Conservation (phyloP, 2,113 vertebrate species). For the Psophia crepitans region DNA sequence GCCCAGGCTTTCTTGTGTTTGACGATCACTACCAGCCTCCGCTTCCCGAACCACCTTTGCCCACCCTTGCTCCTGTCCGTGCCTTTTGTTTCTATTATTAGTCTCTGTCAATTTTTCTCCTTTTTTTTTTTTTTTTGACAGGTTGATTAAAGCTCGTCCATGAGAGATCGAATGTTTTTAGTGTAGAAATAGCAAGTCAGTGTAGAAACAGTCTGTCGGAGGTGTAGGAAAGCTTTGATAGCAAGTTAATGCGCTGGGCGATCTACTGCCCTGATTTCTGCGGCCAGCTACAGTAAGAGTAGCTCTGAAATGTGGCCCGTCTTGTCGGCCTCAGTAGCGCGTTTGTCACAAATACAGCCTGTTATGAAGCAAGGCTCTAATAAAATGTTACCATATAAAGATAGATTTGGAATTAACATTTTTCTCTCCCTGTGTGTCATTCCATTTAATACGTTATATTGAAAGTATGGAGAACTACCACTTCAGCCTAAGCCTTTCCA, state of each 20-base stretch:
- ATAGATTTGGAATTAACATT: neutral
- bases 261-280: conserved; percentile 56
- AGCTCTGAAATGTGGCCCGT: conserved; percentile 19
- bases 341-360: conserved; percentile 11
- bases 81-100: neutral
- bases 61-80: neutral
- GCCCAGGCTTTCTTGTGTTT: neutral
- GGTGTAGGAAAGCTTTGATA: conserved; percentile 44
- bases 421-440: neutral
- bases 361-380: neutral
- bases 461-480: neutral
- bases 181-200: neutral
- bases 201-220: neutral
- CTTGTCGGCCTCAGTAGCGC: neutral
- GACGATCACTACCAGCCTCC: fast-evolving
- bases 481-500: neutral
- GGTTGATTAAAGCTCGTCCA: neutral
- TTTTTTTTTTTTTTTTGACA: neutral
- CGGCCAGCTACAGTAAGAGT: neutral
- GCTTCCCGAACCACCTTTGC: neutral
- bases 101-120: neutral
- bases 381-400: neutral
- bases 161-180: neutral
- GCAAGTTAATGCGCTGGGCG: conserved; percentile 45
- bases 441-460: neutral